A percentile compares a stretch with the other conserved stretches of the same genome.
Evolutionary conservation across 1,140 invertebrate genomes (phyloP).

Genomic region (Oedothorax gibbosus): DNA sequence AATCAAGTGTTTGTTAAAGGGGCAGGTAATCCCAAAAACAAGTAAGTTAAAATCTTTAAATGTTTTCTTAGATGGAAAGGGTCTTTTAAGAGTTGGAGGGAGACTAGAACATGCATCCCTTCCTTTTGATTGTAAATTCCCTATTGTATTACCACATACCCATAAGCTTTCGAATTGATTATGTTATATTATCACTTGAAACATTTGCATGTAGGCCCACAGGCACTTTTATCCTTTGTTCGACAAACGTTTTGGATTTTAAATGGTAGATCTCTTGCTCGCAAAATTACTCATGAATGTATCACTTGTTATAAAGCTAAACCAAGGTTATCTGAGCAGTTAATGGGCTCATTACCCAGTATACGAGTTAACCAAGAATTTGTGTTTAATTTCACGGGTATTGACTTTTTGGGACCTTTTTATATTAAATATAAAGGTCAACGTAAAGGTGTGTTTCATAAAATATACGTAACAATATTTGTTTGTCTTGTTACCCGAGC

Average conservation of each 20-base stretch:
- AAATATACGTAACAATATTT: too few species aligned
- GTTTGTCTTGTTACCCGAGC: too few species aligned
- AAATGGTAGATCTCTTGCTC: too few species aligned
- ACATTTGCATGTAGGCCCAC: too few species aligned
- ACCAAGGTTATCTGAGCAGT: background rate
- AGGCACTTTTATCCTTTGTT: too few species aligned
- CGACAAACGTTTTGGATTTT: too few species aligned
- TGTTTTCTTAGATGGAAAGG: background rate
- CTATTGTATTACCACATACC: background rate
- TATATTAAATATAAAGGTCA: background rate
- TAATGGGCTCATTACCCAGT: background rate
- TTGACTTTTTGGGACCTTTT: background rate
- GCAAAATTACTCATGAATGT: background rate
- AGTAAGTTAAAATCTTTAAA: background rate
- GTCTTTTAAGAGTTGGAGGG: too few species aligned
- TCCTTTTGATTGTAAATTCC: background rate
- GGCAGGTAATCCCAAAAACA: background rate
- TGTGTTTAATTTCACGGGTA: too few species aligned
- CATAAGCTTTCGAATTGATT: background rate
- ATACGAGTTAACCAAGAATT: too few species aligned
- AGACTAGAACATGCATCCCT: too few species aligned
- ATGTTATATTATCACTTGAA: conserved; percentile 1
- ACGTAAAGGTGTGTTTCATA: too few species aligned
- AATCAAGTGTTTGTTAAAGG: background rate
- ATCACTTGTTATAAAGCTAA: background rate